Conservation (phyloP, 2,797 vertebrate genomes). For the Trachurus trachurus region DNA sequence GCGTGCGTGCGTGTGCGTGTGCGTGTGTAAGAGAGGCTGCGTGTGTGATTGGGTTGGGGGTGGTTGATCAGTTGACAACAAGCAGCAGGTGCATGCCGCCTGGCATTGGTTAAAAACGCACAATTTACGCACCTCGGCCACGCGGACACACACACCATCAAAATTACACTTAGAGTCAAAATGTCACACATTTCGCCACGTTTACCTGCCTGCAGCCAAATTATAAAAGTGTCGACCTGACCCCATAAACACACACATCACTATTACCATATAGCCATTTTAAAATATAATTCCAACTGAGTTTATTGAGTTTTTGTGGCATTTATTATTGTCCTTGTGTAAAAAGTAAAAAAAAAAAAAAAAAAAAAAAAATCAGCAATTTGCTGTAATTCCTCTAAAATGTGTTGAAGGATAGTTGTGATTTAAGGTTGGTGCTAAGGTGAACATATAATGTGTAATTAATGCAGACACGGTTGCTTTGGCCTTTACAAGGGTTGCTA, state of each 20-base stretch:
- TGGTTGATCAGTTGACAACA: constrained; percentile 55
- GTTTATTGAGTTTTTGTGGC: constrained; percentile 1
- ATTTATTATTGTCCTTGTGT: background rate
- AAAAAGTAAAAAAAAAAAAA: no score
- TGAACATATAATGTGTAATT: constrained; percentile 37
- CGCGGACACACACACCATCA: constrained; percentile 10
- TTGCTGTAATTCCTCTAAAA: constrained; percentile 24
- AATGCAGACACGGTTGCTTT: constrained; percentile 35
- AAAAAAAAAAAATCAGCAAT: background rate
- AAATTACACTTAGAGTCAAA: constrained; percentile 6
- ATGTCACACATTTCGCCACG: background rate
- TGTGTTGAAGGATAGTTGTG: constrained; percentile 16
- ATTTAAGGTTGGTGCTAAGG: constrained; percentile 13
- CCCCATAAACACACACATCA: background rate
- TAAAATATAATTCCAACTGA: background rate
- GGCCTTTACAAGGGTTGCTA: constrained; percentile 29
- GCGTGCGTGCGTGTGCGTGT: background rate
- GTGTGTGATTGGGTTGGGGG: constrained; percentile 18
- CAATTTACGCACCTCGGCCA: constrained; percentile 31
- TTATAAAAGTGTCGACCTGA: constrained; percentile 5
- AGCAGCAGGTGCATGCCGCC: constrained; percentile 67
- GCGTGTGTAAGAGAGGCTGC: background rate
- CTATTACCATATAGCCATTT: background rate
- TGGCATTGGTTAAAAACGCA: constrained; percentile 26
- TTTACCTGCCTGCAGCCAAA: background rate